Evolutionary conservation across 2,797 vertebrate genomes (phyloP), one percentile per base, ranked within the genome.

Genomic region (Fratercula arctica): DNA sequence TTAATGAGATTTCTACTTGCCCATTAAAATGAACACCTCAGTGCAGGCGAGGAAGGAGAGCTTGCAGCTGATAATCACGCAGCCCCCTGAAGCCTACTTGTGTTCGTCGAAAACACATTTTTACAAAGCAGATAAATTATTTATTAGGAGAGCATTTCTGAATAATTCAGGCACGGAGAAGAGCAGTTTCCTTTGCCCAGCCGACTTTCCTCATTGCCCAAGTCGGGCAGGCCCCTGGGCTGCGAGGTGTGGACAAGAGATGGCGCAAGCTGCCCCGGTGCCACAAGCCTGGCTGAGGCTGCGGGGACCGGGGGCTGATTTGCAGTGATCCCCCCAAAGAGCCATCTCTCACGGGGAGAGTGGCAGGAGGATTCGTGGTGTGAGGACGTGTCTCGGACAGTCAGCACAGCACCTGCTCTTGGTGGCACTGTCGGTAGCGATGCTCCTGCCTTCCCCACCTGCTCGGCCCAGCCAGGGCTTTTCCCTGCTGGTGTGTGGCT

Each of bases 41-140:
- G 5, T 9, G 23, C 26, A 15, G 80, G 56, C 8, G 0, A 41
- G 31, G 70, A 20, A 57, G 74, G 57, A 51, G 45, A 68, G 59
- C 28, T 48, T 4, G 25, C 43, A 15, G 85, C 46, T 26, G 83
- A 29, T 54, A 25, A 19, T 7, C 35, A 5, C 0, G 0, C 64
- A 56, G 39, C 29, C 7, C 11, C 41, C 23, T 1, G 8, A 78
- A 67, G 45, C 21, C 68, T 51, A 11, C 50, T 37, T 13, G 23
- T 1, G 0, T 61, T 54, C 31, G 3, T 28, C 0, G 0, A 68
- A 19, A 28, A 37, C 0, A 3, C 33, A 0, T 25, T 41, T 57
- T 57, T 31, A 29, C 41, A 17, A 41, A 63, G 69, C 0, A 13
- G 66, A 18, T 78, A 15, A 54, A 70, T 66, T 39, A 39, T 83